Conservation (phyloP, 2,888 invertebrate genomes). For the Cephus rjabovi region DNA sequence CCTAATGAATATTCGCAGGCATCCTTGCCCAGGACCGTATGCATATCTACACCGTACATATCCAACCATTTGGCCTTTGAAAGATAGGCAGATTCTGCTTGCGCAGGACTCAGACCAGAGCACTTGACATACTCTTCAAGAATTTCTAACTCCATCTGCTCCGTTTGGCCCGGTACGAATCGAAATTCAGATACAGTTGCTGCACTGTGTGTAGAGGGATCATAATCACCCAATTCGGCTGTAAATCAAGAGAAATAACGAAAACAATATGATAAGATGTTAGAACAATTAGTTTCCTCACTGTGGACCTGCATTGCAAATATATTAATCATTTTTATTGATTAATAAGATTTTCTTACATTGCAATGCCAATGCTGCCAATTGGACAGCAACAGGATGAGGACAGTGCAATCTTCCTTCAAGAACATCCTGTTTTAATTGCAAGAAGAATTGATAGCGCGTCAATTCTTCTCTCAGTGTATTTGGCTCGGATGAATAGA, state of each 20-base stretch:
- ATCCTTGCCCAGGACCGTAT: slow-evolving; percentile 96
- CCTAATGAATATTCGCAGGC: slow-evolving; percentile 96
- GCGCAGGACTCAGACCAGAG: slow-evolving; percentile 91
- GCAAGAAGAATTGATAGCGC: slow-evolving; percentile 97
- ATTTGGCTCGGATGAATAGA: slow-evolving; percentile 98
- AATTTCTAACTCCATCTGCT: slow-evolving; percentile 95
- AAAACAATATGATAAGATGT: slow-evolving; percentile 3
- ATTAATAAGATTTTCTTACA: slow-evolving; percentile 72
- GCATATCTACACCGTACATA: slow-evolving; percentile 99
- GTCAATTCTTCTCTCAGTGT: slow-evolving; percentile 97
- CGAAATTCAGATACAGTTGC: slow-evolving; percentile 98
- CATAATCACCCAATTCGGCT: slow-evolving; percentile 98
- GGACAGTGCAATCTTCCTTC: slow-evolving; percentile 92
- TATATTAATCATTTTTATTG: slow-evolving; percentile 3
- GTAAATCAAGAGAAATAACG: slow-evolving; percentile 39
- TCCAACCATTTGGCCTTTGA: slow-evolving; percentile 98
- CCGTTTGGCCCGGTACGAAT: slow-evolving; percentile 96
- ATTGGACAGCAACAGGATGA: slow-evolving; percentile 86
- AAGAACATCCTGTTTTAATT: slow-evolving; percentile 95
- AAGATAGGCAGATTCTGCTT: slow-evolving; percentile 94
- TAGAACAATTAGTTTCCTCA: neutral
- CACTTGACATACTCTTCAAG: slow-evolving; percentile 91
- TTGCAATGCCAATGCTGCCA: slow-evolving; percentile 92
- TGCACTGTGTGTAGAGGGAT: slow-evolving; percentile 91
- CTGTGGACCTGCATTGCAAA: neutral